These are phyloP conservation scores for Heliconius hortense DNA, from an alignment of 2,888 invertebrate species.

Conservation along the genomic window DNA sequence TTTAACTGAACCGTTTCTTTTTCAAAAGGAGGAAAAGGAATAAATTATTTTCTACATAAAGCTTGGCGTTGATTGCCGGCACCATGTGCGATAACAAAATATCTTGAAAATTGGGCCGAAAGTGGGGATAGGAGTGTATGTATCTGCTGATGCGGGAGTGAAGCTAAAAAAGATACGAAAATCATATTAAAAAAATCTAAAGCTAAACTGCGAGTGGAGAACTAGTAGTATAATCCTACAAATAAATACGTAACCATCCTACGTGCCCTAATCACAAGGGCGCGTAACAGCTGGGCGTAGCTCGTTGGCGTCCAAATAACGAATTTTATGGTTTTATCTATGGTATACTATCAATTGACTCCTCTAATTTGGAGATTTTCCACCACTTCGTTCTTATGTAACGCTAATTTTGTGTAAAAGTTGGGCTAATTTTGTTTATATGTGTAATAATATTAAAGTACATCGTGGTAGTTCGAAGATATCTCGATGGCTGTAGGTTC, in stretches of 20 bases:
- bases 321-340: constrained; percentile 30
- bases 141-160: no score
- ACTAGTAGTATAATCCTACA: neutral
- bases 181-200: neutral
- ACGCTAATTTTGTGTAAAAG: neutral
- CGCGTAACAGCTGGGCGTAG: constrained; percentile 28
- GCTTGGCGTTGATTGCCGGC: no score
- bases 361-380: constrained; percentile 21
- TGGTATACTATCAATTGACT: neutral
- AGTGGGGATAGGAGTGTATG: no score
- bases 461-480: no score
- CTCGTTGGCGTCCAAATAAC: constrained; percentile 24
- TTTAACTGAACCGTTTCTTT: no score
- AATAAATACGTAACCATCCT: neutral
- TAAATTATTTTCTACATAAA: neutral
- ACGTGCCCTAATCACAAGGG: constrained; percentile 18
- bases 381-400: neutral
- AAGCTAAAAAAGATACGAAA: neutral
- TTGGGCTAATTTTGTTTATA: neutral
- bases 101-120: no score
- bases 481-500: no score
- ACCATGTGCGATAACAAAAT: no score
- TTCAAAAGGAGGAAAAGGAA: neutral
- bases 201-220: neutral
- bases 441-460: no score